Percentiles rank a stretch among this genome's conserved stretches.
These are phyloP conservation scores for Drosophila kohkoa DNA, from an alignment of 1,140 invertebrate species.

Conservation along the genomic window DNA sequence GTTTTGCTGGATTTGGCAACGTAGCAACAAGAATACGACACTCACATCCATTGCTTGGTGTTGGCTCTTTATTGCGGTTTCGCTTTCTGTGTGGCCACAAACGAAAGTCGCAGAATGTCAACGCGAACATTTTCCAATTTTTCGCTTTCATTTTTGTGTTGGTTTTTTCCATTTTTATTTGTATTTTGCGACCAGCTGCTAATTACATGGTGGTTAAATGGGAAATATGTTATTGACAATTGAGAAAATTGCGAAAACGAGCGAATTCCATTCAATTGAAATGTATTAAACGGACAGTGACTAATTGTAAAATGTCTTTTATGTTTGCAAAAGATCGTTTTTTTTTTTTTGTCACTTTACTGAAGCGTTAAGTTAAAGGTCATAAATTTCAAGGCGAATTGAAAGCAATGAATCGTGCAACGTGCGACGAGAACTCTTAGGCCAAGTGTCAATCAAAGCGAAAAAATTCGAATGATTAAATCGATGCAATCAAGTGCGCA, in stretches of 20 bases:
- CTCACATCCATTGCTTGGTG: background rate
- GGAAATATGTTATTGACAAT: conserved; percentile 17
- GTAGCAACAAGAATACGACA: background rate
- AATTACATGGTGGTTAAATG: conserved; percentile 37
- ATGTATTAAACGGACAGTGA: conserved; percentile 9
- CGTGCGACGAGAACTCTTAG: background rate
- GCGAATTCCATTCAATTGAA: background rate
- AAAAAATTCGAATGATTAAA: conserved; percentile 59
- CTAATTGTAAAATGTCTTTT: conserved; percentile 7
- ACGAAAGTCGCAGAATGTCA: conserved; percentile 28
- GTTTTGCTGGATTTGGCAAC: no score
- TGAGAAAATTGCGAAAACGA: conserved; percentile 13
- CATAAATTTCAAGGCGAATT: conserved; percentile 2
- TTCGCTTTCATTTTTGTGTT: background rate
- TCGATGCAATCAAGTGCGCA: conserved; percentile 21
- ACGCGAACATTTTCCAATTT: conserved; percentile 20
- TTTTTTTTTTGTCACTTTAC: background rate
- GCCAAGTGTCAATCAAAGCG: conserved; percentile 60
- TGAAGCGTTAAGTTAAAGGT: background rate
- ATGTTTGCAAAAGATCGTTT: background rate
- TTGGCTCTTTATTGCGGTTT: conserved; percentile 39
- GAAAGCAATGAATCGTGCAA: background rate
- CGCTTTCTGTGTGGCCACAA: conserved; percentile 2
- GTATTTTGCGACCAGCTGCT: conserved; percentile 36
- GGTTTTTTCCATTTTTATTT: background rate